These are phyloP conservation scores for Choristoneura fumiferana DNA, from an alignment of 1,140 invertebrate genomes.

Conservation along the genomic window DNA sequence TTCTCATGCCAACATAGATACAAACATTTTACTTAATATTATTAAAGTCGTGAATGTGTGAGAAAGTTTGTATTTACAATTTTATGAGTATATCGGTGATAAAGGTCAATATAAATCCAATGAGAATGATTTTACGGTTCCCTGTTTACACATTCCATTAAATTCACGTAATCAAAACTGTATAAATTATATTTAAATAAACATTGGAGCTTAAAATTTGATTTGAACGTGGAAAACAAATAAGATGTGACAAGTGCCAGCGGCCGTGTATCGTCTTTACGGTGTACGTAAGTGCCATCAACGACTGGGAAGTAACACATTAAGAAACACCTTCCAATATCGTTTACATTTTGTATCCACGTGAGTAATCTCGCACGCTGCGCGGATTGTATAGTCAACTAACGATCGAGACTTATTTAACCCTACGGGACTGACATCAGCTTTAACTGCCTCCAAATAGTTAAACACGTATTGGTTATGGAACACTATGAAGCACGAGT, in stretches of 20 bases:
- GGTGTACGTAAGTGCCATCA: slow-evolving; percentile 41
- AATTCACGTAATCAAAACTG: slow-evolving; percentile 54
- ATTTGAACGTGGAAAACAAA: slow-evolving; percentile 52
- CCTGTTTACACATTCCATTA: slow-evolving; percentile 50
- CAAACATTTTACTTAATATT: slow-evolving; percentile 14
- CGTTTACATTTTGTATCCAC: slow-evolving; percentile 36
- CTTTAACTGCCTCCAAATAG: slow-evolving; percentile 13
- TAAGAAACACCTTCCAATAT: slow-evolving; percentile 40
- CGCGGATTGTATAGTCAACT: background rate
- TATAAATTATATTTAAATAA: slow-evolving; percentile 49
- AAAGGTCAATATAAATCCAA: slow-evolving; percentile 38
- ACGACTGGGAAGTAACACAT: slow-evolving; percentile 48
- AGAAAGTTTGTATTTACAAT: slow-evolving; percentile 39
- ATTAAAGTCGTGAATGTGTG: slow-evolving; percentile 38
- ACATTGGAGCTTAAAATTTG: slow-evolving; percentile 41
- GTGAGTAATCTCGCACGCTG: slow-evolving; percentile 12
- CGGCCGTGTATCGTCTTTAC: slow-evolving; percentile 31
- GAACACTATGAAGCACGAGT: no score
- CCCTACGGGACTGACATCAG: background rate
- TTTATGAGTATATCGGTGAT: slow-evolving; percentile 38
- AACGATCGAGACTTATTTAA: slow-evolving; percentile 8
- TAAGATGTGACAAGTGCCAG: slow-evolving; percentile 32
- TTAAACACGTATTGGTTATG: background rate
- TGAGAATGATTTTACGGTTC: slow-evolving; percentile 41
- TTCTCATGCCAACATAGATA: background rate